These are phyloP conservation scores for Parasteatoda lunata DNA, from an alignment of 2,888 invertebrate species.

Conservation along the genomic window DNA sequence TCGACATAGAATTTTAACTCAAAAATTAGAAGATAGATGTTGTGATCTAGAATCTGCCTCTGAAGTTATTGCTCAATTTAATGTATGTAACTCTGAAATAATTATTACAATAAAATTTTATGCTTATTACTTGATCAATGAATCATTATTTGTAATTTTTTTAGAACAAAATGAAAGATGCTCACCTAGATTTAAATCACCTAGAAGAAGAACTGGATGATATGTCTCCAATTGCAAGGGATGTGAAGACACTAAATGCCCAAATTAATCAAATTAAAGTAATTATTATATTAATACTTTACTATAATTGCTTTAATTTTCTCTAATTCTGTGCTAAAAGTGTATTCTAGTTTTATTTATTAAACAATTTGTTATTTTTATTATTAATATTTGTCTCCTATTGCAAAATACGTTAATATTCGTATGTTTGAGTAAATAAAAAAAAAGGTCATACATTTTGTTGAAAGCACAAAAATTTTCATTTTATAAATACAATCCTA, in stretches of 20 bases:
- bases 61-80: constrained; percentile 61
- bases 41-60: constrained; percentile 88
- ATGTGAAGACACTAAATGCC: constrained; percentile 86
- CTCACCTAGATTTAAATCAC: constrained; percentile 84
- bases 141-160: constrained; percentile 39
- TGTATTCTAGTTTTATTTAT: no score
- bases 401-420: no score
- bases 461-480: no score
- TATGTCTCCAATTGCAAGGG: constrained; percentile 90
- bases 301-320: no score
- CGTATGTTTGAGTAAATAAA: no score
- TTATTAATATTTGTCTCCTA: no score
- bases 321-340: no score
- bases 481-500: no score
- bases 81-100: constrained; percentile 76
- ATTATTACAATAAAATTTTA: neutral
- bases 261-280: constrained; percentile 86
- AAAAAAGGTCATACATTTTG: no score
- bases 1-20: constrained; percentile 84
- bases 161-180: constrained; percentile 85
- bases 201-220: constrained; percentile 88
- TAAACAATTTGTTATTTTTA: no score
- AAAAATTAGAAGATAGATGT: constrained; percentile 85
- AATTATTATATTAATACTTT: neutral
- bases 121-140: neutral